Percentiles rank a stretch among this genome's conserved stretches.
Evolutionary conservation across 2,797 vertebrate species (phyloP).

Genomic region (Ptychadena robeensis): DNA sequence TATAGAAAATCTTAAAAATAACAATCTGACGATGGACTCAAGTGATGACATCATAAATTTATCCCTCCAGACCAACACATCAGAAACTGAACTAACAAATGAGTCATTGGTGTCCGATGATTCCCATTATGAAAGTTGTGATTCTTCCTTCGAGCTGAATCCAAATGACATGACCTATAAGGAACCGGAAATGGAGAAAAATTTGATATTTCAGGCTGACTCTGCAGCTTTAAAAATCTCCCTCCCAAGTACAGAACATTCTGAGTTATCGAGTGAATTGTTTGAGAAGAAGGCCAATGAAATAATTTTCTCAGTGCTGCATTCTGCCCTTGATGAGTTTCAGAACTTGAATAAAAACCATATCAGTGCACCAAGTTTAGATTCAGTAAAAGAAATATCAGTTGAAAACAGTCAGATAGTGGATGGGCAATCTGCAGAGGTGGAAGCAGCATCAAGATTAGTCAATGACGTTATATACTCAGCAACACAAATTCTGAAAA

Average conservation of each 20-base stretch:
- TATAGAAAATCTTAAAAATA: conserved; percentile 47
- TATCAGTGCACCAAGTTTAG: conserved; percentile 48
- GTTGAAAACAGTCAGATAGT: conserved; percentile 56
- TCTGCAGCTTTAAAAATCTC: not conserved
- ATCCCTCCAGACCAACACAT: not conserved
- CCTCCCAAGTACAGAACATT: not conserved
- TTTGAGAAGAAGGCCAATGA: conserved; percentile 68
- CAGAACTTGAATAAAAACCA: conserved; percentile 61
- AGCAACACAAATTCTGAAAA: conserved; percentile 69
- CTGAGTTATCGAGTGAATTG: conserved; percentile 5
- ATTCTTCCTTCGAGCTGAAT: not conserved
- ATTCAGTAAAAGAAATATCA: conserved; percentile 60
- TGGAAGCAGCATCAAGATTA: conserved; percentile 69
- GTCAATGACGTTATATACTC: conserved; percentile 72
- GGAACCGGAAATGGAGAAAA: not conserved
- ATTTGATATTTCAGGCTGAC: not conserved
- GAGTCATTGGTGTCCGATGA: conserved; percentile 6
- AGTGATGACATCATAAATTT: conserved; percentile 18
- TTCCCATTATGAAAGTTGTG: conserved; percentile 55
- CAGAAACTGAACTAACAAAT: conserved; percentile 28
- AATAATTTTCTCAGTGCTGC: conserved; percentile 68
- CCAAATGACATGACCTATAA: not conserved
- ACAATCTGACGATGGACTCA: conserved; percentile 29
- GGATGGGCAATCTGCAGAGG: conserved; percentile 63
- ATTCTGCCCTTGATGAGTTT: conserved; percentile 71